Evolutionary conservation across 2,113 vertebrate genomes (phyloP).

Genomic region (Alces alces): DNA sequence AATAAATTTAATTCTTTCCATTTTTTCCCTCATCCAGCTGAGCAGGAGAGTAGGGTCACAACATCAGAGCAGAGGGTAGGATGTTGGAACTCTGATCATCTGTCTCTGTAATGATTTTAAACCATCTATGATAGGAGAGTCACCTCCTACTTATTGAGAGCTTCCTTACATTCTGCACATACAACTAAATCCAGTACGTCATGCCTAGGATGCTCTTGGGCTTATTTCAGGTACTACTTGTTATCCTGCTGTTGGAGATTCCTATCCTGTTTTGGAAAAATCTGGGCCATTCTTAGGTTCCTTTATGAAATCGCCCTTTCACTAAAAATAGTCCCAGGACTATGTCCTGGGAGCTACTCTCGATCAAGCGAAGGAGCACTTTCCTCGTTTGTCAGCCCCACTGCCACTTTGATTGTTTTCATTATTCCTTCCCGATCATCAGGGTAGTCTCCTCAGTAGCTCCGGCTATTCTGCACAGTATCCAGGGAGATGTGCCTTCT

Average conservation of each 20-base stretch:
- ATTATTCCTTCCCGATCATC: background rate
- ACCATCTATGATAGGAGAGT: background rate
- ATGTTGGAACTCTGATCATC: background rate
- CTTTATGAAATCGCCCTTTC: background rate
- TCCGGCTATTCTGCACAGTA: background rate
- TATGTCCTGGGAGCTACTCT: background rate
- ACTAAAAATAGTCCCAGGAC: background rate
- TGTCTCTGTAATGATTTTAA: background rate
- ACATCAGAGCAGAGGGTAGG: background rate
- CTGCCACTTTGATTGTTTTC: rapidly evolving
- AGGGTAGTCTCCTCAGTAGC: background rate
- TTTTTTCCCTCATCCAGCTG: background rate
- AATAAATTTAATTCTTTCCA: background rate
- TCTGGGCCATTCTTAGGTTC: background rate
- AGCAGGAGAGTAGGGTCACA: background rate
- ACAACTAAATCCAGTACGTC: background rate
- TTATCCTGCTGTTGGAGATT: background rate
- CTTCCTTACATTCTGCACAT: background rate
- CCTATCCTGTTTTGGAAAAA: background rate
- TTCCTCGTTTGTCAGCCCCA: background rate
- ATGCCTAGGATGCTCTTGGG: background rate
- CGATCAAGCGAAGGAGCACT: background rate
- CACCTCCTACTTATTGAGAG: background rate
- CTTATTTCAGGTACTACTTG: background rate
- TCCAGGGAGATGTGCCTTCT: background rate